A percentile compares a stretch with the other conserved stretches of the same genome.
phyloP scores from a whole-genome alignment of 2,888 invertebrate species.

The Pyrrhia umbra region DNA sequence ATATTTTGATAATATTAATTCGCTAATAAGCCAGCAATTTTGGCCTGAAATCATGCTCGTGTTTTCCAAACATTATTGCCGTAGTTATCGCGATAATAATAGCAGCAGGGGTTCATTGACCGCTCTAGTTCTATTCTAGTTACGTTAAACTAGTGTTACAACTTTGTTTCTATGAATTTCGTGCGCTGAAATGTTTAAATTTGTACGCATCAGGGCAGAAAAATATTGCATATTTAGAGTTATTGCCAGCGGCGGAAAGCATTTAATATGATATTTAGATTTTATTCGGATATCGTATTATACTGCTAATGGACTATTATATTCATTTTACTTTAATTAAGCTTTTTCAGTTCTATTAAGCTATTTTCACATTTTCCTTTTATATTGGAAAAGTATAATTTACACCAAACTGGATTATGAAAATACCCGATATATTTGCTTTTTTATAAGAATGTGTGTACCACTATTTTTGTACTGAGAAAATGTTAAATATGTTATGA shows the following conservation, averaged over 20 bases:
- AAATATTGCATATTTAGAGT: conserved; percentile 5
- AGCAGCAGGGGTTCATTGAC: conserved; percentile 79
- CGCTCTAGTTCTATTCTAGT: conserved; percentile 86
- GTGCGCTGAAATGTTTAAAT: conserved; percentile 60
- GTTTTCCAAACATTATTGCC: conserved; percentile 79
- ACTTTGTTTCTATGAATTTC: conserved; percentile 74
- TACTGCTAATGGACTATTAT: background rate
- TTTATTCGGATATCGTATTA: background rate
- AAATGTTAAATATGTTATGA: conserved; percentile 9
- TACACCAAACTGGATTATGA: conserved; percentile 27
- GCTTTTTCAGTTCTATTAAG: conserved; percentile 6
- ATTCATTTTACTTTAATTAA: background rate
- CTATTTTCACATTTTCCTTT: conserved; percentile 18
- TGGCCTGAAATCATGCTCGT: conserved; percentile 73
- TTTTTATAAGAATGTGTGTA: conserved; percentile 16
- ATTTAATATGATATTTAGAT: background rate
- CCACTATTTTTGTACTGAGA: conserved; percentile 13
- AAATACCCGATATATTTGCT: conserved; percentile 2
- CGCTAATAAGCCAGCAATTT: conserved; percentile 65
- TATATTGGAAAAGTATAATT: conserved; percentile 9
- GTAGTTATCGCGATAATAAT: conserved; percentile 84
- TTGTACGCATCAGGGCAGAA: conserved; percentile 16
- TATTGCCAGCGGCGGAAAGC: background rate
- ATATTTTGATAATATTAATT: conserved; percentile 57
- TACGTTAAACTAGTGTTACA: conserved; percentile 67